These are phyloP conservation scores for Hirtodrosophila cameraria DNA, from an alignment of 2,888 invertebrate genomes.

Conservation along the genomic window DNA sequence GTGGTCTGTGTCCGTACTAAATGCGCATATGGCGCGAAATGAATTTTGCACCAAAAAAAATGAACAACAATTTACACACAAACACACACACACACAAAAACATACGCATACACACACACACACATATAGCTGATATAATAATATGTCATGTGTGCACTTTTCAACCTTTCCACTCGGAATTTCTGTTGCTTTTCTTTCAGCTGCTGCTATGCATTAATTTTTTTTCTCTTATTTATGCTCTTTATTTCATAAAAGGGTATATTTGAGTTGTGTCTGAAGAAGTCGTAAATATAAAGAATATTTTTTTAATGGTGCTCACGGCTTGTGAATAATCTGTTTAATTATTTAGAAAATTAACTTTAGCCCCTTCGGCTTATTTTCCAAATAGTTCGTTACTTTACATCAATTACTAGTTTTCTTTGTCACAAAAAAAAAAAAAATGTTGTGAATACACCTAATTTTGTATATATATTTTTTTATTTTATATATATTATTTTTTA, in stretches of 20 bases:
- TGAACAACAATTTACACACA: conserved; percentile 23
- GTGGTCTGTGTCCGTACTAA: conserved; percentile 67
- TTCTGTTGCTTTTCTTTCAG: conserved; percentile 23
- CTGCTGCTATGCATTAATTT: conserved; percentile 36
- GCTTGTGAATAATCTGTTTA: too few relatives aligned
- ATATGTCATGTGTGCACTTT: conserved; percentile 76
- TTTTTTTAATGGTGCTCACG: too few relatives aligned
- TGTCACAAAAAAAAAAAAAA: too few relatives aligned
- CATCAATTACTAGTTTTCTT: too few relatives aligned
- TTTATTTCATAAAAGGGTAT: background rate
- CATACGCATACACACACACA: conserved; percentile 5
- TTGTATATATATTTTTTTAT: too few relatives aligned
- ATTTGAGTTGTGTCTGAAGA: background rate
- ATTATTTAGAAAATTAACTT: too few relatives aligned
- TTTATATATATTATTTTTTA: too few relatives aligned
- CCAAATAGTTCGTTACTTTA: too few relatives aligned
- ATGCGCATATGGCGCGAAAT: conserved; percentile 77
- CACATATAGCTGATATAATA: conserved; percentile 47
- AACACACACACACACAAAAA: conserved; percentile 4
- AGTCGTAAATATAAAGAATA: background rate
- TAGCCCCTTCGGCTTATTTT: too few relatives aligned
- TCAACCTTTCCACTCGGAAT: conserved; percentile 28
- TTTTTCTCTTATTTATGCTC: conserved; percentile 12
- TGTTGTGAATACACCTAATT: too few relatives aligned
- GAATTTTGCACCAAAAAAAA: conserved; percentile 56